Base-by-base conservation (phyloP, 2,797 vertebrate genomes). In the Lepilemur septentrionalis region DNA sequence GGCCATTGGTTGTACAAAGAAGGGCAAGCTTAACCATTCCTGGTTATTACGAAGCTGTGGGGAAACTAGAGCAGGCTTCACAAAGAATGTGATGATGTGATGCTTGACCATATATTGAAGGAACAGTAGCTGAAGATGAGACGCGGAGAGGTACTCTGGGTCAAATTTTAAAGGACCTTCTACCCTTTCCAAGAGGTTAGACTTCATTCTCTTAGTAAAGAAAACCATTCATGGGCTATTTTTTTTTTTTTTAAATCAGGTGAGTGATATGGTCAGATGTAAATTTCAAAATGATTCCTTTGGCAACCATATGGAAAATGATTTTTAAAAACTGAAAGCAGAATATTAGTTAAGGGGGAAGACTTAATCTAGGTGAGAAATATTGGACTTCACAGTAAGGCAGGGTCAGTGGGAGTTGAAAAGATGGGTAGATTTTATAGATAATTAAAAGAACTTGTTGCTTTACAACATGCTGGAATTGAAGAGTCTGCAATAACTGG, bases 211-310 rank as follows among this genome's bases (percentile, higher is more conserved):
- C 18, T 20, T 46, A 20, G 46, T 52, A 81, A 80, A 82, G 38
- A 79, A 79, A 93, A 43, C 13, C 5, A 72, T 20, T 61, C 1
- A 46, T 46, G 28, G 10, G 2, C 48, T 43, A 10, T 32, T 14
- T 50, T 82, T 70, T 70, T 84, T 46, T 93, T 76, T 23, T 38
- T 38, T 38, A 38, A 28, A 72, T 90, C 25, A 59, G 59, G 4
- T 65, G 43, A 80, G 0, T 70, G 13, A 35, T 95, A 4, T 59
- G 25, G 32, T 52, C 63, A 86, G 32, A 38, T 80, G 48, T 22
- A 15, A 95, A 89, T 92, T 92, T 95, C 38, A 92, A 38, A 87
- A 81, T 81, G 30, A 57, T 93, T 41, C 5, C 25, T 46, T 93
- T 75, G n/a, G 9, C 28, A 93, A 84, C 2, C 48, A 35, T 4